Evolutionary conservation across 2,113 vertebrate species (phyloP), one percentile per base, ranked within the genome.

Genomic region (Neoarius graeffei): DNA sequence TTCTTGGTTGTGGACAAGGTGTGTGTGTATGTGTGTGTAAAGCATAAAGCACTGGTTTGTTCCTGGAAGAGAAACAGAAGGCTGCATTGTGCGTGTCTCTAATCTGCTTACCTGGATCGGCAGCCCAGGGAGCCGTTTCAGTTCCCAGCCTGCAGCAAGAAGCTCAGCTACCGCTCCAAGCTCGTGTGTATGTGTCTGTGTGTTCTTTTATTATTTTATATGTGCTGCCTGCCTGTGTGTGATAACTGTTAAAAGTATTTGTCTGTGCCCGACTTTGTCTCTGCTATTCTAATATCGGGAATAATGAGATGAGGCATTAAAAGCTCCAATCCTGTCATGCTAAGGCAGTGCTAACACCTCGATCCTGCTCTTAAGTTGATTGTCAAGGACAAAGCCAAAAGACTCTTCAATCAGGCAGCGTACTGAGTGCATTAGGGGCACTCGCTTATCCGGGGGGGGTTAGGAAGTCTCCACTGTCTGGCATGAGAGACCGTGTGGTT

Each of bases 61-160:
- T 93, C 90, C 92, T 95, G 95, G 94, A 95, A 93, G 92, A 93
- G 89, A 93, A 95, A 95, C 94, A 96, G 94, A 94, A 94, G 94
- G 92, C 92, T 91, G 94, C 91, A 94, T 95, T 95, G 95, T 96
- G 93, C 93, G 91, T 89, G 92, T 93, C 93, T 95, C 93, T 96
- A 95, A 96, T 96, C 95, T 95, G 92, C 95, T 96, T 96, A 95
- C 95, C 95, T 95, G 94, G 93, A 95, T 95, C 94, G 91, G 92
- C 94, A 92, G 94, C 92, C 90, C 93, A 92, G 92, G 93, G 92
- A 93, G 92, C 91, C 79, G 93, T 92, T 91, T 91, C 90, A 92
- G 92, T 93, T 94, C 93, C 91, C 92, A 94, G 92, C 92, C 93
- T 93, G 93, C 93, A 93, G 93, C n/a, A 90, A 93, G 90, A 92